Conservation (phyloP, 2,888 invertebrate species). For the Plagiodera versicolora region DNA sequence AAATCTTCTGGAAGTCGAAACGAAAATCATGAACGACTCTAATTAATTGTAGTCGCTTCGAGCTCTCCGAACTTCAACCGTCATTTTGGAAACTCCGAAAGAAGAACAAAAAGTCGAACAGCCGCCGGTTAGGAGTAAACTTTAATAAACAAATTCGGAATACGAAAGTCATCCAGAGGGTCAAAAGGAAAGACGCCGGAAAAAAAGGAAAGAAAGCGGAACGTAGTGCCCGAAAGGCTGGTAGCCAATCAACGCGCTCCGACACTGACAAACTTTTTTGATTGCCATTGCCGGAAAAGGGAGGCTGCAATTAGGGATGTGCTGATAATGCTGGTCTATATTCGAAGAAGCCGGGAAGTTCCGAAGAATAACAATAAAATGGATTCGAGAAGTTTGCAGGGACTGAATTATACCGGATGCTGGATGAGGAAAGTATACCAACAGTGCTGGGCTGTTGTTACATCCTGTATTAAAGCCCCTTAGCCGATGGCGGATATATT, state of each 20-base stretch:
- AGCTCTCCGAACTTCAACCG: conserved; percentile 17
- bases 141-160: conserved; percentile 25
- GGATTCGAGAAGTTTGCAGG: too few relatives aligned
- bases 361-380: background rate
- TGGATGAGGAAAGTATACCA: too few relatives aligned
- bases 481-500: background rate
- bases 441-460: too few relatives aligned
- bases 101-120: background rate
- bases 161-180: conserved; percentile 19
- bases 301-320: conserved; percentile 40
- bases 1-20: too few relatives aligned
- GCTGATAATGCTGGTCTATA: conserved; percentile 19
- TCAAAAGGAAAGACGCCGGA: conserved; percentile 3
- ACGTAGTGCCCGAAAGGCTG: conserved; percentile 33
- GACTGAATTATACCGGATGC: too few relatives aligned
- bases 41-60: background rate
- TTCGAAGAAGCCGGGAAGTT: background rate
- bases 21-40: background rate
- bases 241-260: conserved; percentile 46
- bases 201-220: background rate
- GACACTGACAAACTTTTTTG: conserved; percentile 43
- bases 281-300: conserved; percentile 43
- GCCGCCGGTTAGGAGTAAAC: conserved; percentile 18
- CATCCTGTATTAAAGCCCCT: too few relatives aligned
- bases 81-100: conserved; percentile 11